Base-by-base conservation (phyloP, 2,797 vertebrate genomes). In the Spinibarbus caldwelli region DNA sequence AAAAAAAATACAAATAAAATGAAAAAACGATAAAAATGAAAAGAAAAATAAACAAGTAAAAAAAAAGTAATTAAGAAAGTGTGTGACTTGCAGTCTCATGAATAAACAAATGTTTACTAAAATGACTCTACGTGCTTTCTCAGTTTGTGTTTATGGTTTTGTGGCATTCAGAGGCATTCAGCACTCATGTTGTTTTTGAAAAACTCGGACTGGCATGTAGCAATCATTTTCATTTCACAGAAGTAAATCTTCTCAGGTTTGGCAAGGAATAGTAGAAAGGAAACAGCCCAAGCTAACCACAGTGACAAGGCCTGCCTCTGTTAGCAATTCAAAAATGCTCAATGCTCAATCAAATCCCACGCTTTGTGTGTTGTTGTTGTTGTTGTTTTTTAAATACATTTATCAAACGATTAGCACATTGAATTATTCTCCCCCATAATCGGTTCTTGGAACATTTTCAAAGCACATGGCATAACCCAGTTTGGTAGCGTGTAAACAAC, bases 361-460 rank as follows among this genome's bases (percentile, higher is more conserved):
- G 34, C 15, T 36, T 52, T 36, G 2, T 34, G 21, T 10, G 45
- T 62, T 64, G 15, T 5, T 38, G 17, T 26, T 47, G 11, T 14
- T 26, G 2, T 2, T 26, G 36, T 38, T 17, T 17, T 59, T 64
- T 8, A 2, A 9, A 17, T 14, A 0, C 14, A 31, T 36, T 76
- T 71, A 14, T 81, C 23, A 29, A 38, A 81, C 23, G 1, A 5
- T 68, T 72, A 76, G 31, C 47, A 52, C 17, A 31, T 21, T 67
- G 45, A 54, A 41, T 70, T 70, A 36, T 26, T 71, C 19, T 80
- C 26, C 45, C 52, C 71, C 34, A 62, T 73, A 36, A 73, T 82
- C 9, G 43, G 21, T 36, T 75, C 29, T 64, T 83, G 81, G 54
- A 62, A 71, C 17, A 47, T n/a, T 59, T 73, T 82, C 21, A 64